phyloP scores from a whole-genome alignment of 2,113 vertebrate species.

The Corythaixoides concolor region DNA sequence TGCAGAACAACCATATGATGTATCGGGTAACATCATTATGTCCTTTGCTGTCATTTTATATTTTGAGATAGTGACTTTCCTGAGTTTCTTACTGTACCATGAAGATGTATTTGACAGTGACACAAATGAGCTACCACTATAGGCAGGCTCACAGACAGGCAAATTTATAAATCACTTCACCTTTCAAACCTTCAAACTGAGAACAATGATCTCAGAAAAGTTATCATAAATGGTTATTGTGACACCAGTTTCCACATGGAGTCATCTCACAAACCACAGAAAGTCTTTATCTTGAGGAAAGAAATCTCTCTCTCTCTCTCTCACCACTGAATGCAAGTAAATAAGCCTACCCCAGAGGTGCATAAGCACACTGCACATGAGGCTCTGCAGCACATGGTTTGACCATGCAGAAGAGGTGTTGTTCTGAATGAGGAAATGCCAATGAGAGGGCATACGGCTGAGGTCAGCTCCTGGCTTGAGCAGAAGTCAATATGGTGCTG shows the following conservation, averaged over 20 bases:
- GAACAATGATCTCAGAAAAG: constrained; percentile 4
- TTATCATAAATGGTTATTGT: background rate
- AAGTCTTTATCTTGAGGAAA: background rate
- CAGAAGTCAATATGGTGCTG: background rate
- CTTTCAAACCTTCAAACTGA: background rate
- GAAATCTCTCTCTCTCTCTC: background rate
- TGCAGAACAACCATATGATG: background rate
- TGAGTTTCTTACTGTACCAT: background rate
- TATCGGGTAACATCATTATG: background rate
- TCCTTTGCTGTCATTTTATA: constrained; percentile 22
- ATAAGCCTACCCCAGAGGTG: background rate
- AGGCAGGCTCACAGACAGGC: background rate
- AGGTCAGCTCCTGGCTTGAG: background rate
- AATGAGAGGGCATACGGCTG: rapidly evolving
- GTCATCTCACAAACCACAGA: background rate
- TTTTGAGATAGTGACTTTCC: constrained; percentile 13
- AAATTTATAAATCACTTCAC: constrained; percentile 14
- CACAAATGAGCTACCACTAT: background rate
- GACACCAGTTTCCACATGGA: background rate
- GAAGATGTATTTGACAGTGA: constrained; percentile 17
- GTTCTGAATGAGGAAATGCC: background rate
- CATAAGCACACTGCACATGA: background rate
- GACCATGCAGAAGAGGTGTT: background rate
- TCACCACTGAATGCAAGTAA: background rate
- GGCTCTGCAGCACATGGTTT: background rate